These are phyloP conservation scores for Drosophila testacea DNA, from an alignment of 2,888 invertebrate genomes.

Conservation along the genomic window DNA sequence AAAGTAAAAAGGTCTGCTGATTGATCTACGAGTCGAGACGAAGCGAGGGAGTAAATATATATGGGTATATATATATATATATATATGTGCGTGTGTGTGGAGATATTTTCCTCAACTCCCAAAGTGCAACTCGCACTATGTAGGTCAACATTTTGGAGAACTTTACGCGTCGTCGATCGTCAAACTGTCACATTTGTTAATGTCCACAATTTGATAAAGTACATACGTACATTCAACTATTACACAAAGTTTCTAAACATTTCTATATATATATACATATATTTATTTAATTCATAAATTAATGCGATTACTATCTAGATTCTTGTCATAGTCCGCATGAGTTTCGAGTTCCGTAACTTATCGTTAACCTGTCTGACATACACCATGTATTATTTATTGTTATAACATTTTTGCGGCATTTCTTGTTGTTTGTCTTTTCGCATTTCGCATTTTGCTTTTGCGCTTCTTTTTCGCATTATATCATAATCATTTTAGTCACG, in stretches of 20 bases:
- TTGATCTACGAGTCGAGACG: constrained; percentile 65
- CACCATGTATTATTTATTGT: constrained; percentile 48
- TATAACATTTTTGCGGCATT: constrained; percentile 44
- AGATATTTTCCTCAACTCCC: neutral
- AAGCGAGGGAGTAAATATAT: constrained; percentile 19
- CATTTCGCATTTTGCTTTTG: constrained; percentile 8
- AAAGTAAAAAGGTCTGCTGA: constrained; percentile 40
- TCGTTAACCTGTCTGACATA: constrained; percentile 24
- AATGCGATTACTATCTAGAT: constrained; percentile 33
- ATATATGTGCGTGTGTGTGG: neutral
- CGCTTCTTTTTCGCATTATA: constrained; percentile 45
- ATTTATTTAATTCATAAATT: constrained; percentile 29
- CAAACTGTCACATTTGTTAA: constrained; percentile 6
- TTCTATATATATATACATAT: neutral
- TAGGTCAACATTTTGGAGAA: constrained; percentile 56
- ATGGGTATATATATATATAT: too few species aligned
- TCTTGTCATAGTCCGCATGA: constrained; percentile 22
- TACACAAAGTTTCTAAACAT: neutral
- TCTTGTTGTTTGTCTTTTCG: constrained; percentile 13
- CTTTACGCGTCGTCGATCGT: constrained; percentile 50
- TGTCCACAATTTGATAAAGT: constrained; percentile 43
- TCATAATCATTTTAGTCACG: constrained; percentile 65
- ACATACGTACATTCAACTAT: constrained; percentile 10
- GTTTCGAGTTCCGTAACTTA: constrained; percentile 18
- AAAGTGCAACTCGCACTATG: constrained; percentile 20